Evolutionary conservation across 2,888 invertebrate species (phyloP).

Genomic region (Melitaea athalia): DNA sequence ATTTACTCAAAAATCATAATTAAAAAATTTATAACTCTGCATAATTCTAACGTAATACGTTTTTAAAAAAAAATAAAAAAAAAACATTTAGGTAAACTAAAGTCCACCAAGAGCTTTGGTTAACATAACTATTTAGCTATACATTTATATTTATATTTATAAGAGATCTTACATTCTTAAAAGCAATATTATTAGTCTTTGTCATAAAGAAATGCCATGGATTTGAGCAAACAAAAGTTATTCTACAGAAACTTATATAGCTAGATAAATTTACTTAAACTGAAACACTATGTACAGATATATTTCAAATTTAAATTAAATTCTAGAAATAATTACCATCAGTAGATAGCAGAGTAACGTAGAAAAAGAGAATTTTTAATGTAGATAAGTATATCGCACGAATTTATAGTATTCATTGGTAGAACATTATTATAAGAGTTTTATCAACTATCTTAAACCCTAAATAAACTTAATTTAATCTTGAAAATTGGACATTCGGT

Average conservation of each 20-base stretch:
- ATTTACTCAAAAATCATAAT: constrained; percentile 46
- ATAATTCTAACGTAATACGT: constrained; percentile 43
- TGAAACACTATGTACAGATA: constrained; percentile 32
- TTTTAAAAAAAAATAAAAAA: constrained; percentile 40
- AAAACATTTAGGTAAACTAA: constrained; percentile 55
- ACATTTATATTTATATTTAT: constrained; percentile 16
- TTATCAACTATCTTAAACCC: constrained; percentile 40
- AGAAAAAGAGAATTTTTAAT: constrained; percentile 27
- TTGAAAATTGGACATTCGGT: constrained; percentile 42
- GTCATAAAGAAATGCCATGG: constrained; percentile 75
- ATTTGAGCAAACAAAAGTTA: constrained; percentile 78
- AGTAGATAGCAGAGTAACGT: constrained; percentile 23
- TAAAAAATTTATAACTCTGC: constrained; percentile 49
- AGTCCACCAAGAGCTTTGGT: constrained; percentile 61
- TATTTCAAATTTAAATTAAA: constrained; percentile 17
- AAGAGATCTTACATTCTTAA: constrained; percentile 65
- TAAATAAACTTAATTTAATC: constrained; percentile 30
- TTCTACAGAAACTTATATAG: constrained; percentile 32
- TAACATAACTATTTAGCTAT: constrained; percentile 42
- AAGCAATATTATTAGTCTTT: constrained; percentile 54
- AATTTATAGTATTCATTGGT: constrained; percentile 60
- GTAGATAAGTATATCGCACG: constrained; percentile 26
- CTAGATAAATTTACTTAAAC: constrained; percentile 31
- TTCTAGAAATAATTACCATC: not conserved
- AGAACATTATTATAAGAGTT: constrained; percentile 58